Percentiles rank a stretch among this genome's conserved stretches.
phyloP scores from a whole-genome alignment of 2,113 vertebrate genomes.

The Scartelaos histophorus region DNA sequence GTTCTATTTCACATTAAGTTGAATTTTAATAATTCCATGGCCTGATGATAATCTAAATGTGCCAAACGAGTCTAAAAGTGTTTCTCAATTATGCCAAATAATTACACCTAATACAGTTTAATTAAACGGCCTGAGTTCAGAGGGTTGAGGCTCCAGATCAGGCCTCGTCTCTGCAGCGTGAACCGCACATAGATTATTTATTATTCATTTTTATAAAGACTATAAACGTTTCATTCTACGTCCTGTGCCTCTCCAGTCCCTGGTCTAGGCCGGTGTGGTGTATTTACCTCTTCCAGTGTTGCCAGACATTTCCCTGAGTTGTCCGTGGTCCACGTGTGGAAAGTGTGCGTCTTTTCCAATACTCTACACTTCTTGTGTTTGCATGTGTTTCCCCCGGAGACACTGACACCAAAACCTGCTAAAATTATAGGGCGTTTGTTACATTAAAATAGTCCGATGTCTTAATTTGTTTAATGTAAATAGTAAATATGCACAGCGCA shows the following conservation, averaged over 20 bases:
- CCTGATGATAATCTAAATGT: not conserved
- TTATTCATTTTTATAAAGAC: not conserved
- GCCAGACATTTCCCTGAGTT: conserved; percentile 79
- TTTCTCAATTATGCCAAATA: not conserved
- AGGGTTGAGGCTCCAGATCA: too few species aligned
- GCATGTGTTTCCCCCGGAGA: conserved; percentile 68
- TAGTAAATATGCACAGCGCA: too few species aligned
- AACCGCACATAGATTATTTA: too few species aligned
- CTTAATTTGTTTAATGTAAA: not conserved
- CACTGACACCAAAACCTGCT: conserved; percentile 59
- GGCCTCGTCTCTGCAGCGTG: too few species aligned
- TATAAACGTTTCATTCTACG: not conserved
- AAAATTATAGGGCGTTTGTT: conserved; percentile 39
- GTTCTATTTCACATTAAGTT: not conserved
- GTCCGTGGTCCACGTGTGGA: conserved; percentile 66
- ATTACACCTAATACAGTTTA: not conserved
- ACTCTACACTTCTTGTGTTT: conserved; percentile 62
- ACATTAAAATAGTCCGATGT: not conserved
- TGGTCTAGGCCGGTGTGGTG: conserved; percentile 15
- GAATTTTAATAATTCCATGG: not conserved
- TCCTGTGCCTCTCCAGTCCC: not conserved
- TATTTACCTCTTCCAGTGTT: conserved; percentile 79
- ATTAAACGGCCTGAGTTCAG: too few species aligned
- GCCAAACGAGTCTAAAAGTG: too few species aligned
- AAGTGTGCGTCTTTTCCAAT: conserved; percentile 62